phyloP scores from a whole-genome alignment of 2,113 vertebrate species.

The Poicephalus gulielmi region DNA sequence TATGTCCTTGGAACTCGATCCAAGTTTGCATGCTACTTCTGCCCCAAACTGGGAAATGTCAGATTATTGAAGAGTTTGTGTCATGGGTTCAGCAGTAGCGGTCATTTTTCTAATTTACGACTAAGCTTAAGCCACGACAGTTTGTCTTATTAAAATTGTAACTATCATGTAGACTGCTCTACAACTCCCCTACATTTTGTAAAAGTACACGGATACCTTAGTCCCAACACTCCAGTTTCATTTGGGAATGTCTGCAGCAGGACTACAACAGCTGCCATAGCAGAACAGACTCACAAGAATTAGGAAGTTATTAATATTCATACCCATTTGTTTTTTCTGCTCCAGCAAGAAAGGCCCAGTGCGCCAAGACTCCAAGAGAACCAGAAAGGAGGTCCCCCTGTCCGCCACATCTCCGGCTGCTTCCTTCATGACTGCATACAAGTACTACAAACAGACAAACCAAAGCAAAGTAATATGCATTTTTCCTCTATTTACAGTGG shows the following conservation, averaged over 20 bases:
- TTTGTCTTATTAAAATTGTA: neutral
- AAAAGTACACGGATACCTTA: neutral
- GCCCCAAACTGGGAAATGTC: neutral
- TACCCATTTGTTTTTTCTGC: slow-evolving; percentile 84
- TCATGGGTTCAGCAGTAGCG: no score
- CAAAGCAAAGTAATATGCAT: neutral
- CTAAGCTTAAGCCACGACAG: no score
- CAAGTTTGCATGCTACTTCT: neutral
- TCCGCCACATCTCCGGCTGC: slow-evolving; percentile 90
- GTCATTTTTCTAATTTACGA: no score
- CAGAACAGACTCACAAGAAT: neutral
- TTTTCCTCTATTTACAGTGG: fast-evolving
- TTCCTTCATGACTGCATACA: slow-evolving; percentile 86
- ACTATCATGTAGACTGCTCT: neutral
- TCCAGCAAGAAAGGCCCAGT: slow-evolving; percentile 90
- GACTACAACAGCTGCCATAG: neutral
- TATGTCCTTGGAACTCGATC: neutral
- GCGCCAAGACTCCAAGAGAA: slow-evolving; percentile 87
- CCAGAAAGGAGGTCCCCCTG: slow-evolving; percentile 96
- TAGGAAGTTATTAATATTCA: neutral
- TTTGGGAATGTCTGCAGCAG: neutral
- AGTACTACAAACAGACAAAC: slow-evolving; percentile 76
- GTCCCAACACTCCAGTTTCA: neutral
- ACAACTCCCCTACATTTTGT: neutral
- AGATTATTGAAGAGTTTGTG: neutral